Evolutionary conservation across 2,797 vertebrate species (phyloP), one percentile per base, ranked within the genome.

Genomic region (Ceyx erithaca): DNA sequence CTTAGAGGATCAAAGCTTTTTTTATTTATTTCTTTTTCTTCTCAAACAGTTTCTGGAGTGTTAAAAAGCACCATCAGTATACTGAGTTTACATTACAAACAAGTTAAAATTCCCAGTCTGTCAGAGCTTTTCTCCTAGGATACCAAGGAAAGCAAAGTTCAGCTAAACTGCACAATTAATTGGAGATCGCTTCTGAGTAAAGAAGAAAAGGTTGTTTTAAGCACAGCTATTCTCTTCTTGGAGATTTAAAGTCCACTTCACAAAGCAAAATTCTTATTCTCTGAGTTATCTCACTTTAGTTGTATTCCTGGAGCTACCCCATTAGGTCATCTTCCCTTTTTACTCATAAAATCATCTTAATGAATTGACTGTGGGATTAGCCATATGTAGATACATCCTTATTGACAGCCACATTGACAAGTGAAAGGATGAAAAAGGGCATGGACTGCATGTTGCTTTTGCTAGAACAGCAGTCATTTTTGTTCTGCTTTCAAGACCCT

Each of bases 81-180:
- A 94, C 92, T 66, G 94, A 94, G 96, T 97, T 96, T 97, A 96
- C 90, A 90, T 97, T 97, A 94, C 95, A 96, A 97, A 96, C 94
- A 96, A 97, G 95, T 92, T 95, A 96, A 97, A 97, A 97, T 97
- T 96, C 97, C 93, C 96, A 95, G 93, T 94, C 97, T 95, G 90
- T 93, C 93, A 96, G 94, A 95, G 90, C 92, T 94, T 96, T 96
- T 97, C 97, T 97, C 97, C 96, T 96, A 96, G 97, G 97, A 97
- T 96, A 97, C 96, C 68, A 68, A 91, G 91, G 87, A 95, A 96
- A 96, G 92, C 92, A 96, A 96, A 97, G 96, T 97, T 97, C 96
- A 97, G 90, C 91, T 96, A 94, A 97, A 95, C 61, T 85, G 90
- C 76, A 88, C 96, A 96, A 95, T 97, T 97, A 97, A 97, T 97